A percentile compares a stretch with the other conserved stretches of the same genome.
These are phyloP conservation scores for Labroides dimidiatus DNA, from an alignment of 2,797 vertebrate genomes.

Conservation along the genomic window DNA sequence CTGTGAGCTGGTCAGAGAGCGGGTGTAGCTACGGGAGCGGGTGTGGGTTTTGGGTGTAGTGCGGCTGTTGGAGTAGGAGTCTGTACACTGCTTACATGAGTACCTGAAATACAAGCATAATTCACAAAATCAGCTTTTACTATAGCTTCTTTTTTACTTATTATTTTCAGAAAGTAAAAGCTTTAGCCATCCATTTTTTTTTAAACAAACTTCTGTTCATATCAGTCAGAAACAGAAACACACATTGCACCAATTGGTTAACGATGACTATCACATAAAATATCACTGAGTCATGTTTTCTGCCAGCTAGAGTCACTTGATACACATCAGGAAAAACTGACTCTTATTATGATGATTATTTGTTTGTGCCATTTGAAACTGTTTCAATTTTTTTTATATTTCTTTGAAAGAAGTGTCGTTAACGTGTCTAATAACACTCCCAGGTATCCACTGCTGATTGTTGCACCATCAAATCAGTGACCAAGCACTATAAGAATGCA, in stretches of 20 bases:
- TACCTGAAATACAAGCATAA: slow-evolving; percentile 80
- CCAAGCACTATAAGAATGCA: no score
- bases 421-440: background rate
- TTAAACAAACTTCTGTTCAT: no score
- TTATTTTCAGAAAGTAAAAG: no score
- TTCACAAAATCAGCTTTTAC: slow-evolving; percentile 1
- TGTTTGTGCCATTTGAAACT: no score
- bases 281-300: slow-evolving; percentile 27
- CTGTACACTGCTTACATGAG: slow-evolving; percentile 90
- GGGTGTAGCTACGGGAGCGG: slow-evolving; percentile 93
- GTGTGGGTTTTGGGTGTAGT: slow-evolving; percentile 93
- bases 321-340: no score
- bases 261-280: slow-evolving; percentile 10
- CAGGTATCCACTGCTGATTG: background rate
- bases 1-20: slow-evolving; percentile 97
- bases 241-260: background rate
- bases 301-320: slow-evolving; percentile 18
- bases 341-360: no score
- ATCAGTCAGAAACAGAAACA: no score
- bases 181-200: no score
- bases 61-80: slow-evolving; percentile 90
- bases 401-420: no score
- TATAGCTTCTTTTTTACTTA: background rate
- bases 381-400: no score
- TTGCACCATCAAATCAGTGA: no score